phyloP scores from a whole-genome alignment of 2,888 invertebrate genomes.

The Anaspis maculata region DNA sequence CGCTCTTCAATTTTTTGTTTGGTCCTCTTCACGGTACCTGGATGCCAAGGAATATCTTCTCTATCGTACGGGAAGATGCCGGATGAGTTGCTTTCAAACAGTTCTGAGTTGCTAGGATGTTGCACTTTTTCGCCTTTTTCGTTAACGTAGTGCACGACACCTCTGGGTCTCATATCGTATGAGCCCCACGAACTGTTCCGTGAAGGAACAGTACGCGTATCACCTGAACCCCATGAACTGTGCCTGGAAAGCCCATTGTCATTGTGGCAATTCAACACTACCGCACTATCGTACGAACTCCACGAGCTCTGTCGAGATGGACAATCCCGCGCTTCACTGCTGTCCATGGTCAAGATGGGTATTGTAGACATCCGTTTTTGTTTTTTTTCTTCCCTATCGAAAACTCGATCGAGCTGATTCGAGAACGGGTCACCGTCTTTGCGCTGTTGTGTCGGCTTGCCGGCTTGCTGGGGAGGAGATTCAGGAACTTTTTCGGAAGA shows the following conservation, averaged over 20 bases:
- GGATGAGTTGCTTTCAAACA: constrained; percentile 33
- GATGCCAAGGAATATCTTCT: constrained; percentile 57
- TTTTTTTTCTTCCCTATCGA: constrained; percentile 57
- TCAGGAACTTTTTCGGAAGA: constrained; percentile 34
- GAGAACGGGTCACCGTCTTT: constrained; percentile 71
- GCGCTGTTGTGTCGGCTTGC: constrained; percentile 30
- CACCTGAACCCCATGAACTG: constrained; percentile 77
- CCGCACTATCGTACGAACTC: constrained; percentile 71
- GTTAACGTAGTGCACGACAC: constrained; percentile 31
- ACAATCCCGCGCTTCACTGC: constrained; percentile 40
- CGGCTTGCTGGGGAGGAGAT: constrained; percentile 14
- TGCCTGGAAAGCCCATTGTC: constrained; percentile 64
- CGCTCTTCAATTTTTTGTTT: constrained; percentile 59
- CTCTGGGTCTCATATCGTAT: constrained; percentile 52
- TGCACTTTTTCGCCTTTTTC: constrained; percentile 31
- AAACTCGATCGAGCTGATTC: constrained; percentile 60
- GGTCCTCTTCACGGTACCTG: constrained; percentile 62
- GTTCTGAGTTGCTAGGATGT: constrained; percentile 21
- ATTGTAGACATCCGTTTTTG: constrained; percentile 37
- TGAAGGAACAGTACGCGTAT: constrained; percentile 55
- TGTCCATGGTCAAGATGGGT: constrained; percentile 31
- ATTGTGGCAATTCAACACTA: constrained; percentile 50
- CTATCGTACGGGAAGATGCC: constrained; percentile 50
- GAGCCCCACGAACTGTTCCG: constrained; percentile 67
- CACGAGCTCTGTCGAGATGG: constrained; percentile 68